phyloP scores from a whole-genome alignment of 2,113 vertebrate species.

The Scytalopus superciliaris region DNA sequence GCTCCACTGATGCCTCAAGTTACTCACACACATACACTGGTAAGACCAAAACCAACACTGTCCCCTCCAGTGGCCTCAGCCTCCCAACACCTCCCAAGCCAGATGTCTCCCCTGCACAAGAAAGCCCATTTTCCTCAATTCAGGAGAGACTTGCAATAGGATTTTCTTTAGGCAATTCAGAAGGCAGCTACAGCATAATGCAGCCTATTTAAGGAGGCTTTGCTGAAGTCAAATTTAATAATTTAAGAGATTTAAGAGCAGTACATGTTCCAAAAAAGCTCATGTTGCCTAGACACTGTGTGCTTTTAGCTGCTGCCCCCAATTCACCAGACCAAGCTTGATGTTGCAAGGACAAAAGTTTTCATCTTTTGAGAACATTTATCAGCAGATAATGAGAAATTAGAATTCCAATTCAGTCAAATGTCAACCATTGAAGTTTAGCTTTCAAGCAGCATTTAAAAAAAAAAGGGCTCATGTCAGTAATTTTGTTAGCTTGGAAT shows the following conservation, averaged over 20 bases:
- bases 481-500: not conserved
- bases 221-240: conserved; percentile 21
- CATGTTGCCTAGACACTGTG: not conserved
- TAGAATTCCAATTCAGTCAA: conserved; percentile 1
- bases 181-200: conserved; percentile 2
- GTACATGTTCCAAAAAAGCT: not conserved
- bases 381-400: conserved; percentile 36
- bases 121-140: not conserved
- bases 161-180: conserved; percentile 20
- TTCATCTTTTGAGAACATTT: conserved; percentile 10
- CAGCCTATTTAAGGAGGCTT: conserved; percentile 10
- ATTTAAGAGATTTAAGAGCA: conserved; percentile 49
- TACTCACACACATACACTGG: not conserved
- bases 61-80: not conserved
- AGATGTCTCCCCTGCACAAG: not conserved
- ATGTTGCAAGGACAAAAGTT: conserved; percentile 14
- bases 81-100: not conserved
- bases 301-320: not conserved
- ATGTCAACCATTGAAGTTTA: not conserved
- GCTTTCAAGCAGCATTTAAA: not conserved
- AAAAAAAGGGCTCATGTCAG: not conserved
- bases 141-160: not conserved
- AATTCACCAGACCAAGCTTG: not conserved
- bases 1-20: not conserved
- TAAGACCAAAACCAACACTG: not conserved